Conservation (phyloP, 2,888 invertebrate genomes). For the Noctua janthe region DNA sequence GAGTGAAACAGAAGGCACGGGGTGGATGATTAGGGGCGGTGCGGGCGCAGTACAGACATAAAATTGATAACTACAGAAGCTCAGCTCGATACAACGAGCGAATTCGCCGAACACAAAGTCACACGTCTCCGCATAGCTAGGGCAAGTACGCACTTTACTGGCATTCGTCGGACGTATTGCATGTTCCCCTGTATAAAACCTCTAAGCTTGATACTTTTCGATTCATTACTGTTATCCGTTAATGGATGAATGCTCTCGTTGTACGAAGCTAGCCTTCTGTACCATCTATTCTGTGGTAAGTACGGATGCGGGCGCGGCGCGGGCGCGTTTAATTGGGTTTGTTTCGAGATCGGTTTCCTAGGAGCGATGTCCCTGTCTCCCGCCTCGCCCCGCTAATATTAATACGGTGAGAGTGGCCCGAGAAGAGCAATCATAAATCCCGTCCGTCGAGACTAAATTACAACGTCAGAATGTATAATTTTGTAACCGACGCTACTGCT, state of each 20-base stretch:
- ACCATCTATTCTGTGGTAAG: not conserved
- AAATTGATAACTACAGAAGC: conserved; percentile 13
- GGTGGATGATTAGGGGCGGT: conserved; percentile 62
- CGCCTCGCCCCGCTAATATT: conserved; percentile 68
- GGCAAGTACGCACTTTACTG: not conserved
- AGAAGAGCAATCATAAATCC: conserved; percentile 76
- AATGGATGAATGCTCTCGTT: not conserved
- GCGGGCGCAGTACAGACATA: conserved; percentile 34
- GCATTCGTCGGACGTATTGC: not conserved
- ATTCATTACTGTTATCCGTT: not conserved
- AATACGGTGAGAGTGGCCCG: conserved; percentile 70
- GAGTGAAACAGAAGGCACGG: conserved; percentile 69
- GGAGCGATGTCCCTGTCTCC: conserved; percentile 63
- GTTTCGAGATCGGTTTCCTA: conserved; percentile 73
- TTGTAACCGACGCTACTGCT: conserved; percentile 62
- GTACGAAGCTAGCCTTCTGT: not conserved
- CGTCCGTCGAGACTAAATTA: conserved; percentile 72
- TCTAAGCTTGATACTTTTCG: not conserved
- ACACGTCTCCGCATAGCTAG: not conserved
- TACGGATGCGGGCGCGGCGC: conserved; percentile 57
- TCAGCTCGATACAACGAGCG: not conserved
- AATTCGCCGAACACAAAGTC: not conserved
- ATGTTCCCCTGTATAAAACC: not conserved
- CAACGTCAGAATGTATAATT: conserved; percentile 72
- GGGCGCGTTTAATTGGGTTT: conserved; percentile 75